Conservation (phyloP, 2,888 invertebrate species). For the Galeopsomyia nigrocyanea region DNA sequence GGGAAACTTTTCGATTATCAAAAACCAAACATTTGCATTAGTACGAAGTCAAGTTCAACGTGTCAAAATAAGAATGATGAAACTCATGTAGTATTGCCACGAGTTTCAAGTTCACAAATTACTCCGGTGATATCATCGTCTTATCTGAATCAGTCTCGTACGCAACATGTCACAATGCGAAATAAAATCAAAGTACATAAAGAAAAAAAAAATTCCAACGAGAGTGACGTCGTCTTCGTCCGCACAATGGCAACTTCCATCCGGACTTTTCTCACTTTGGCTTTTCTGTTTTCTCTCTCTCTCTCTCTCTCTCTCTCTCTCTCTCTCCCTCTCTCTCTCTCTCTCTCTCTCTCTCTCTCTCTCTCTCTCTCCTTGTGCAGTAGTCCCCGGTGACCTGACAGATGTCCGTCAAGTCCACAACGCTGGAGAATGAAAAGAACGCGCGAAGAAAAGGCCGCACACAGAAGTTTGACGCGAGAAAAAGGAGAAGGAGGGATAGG, state of each 20-base stretch:
- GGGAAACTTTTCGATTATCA: no score
- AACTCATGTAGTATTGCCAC: no score
- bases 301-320: not conserved
- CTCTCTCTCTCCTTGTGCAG: not conserved
- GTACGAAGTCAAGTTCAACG: no score
- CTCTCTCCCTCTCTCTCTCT: no score
- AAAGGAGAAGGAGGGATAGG: conserved; percentile 20
- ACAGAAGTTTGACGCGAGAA: conserved; percentile 41
- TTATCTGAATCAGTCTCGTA: no score
- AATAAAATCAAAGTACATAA: no score
- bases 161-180: no score
- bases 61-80: no score
- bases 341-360: not conserved
- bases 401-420: conserved; percentile 48
- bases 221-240: conserved; percentile 8
- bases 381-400: conserved; percentile 48
- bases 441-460: conserved; percentile 18
- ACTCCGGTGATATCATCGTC: no score
- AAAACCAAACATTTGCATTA: no score
- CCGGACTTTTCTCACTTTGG: conserved; percentile 1
- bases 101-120: no score
- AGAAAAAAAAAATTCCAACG: not conserved
- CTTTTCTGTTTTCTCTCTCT: conserved; percentile 18
- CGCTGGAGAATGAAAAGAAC: conserved; percentile 27
- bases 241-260: conserved; percentile 20